Base-by-base conservation (phyloP, 2,888 invertebrate species). In the Drosophila kambysellisi region DNA sequence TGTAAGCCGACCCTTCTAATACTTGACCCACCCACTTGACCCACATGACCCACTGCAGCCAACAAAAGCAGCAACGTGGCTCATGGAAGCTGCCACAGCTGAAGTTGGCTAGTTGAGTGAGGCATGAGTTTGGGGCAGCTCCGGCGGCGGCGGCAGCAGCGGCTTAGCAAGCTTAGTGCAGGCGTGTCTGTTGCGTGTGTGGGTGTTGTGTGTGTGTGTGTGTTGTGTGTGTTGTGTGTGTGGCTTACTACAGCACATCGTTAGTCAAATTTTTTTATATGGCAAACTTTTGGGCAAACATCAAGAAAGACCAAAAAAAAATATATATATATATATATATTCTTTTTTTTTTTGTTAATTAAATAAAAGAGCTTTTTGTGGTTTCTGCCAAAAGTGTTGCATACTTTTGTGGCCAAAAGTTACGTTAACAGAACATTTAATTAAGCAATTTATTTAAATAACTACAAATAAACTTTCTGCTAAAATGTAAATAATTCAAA, bases 11-110 rank as follows among this genome's bases (percentile, higher is more conserved):
- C 51, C 60, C 68, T 70, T 32, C 66, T 70, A 81, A 79, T 86
- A 85, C 85, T 89, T 85, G 83, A 89, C 88, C 81, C 89, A 54
- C 75, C 79, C 82, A 88, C 87, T 88, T 90, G 90, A 88, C 87
- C 86, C 89, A 87, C 85, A 81, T 89, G 88, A 82, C 85, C 88
- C 78, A 79, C 62, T 61, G 76, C 62, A 62, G 53, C 41, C 57
- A 65, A 80, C 76, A 74, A 76, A 58, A 74, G 59, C 58, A 59
- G 53, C 52, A 54, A 51, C 59, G 58, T 62, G 77, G 64, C 76
- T 77, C 54, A 25, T 46, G 46, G 74, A 82, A 72, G 53, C 57
- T 53, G 37, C 54, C 43, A 43, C 51, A 20, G 48, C 41, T 51
- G 30, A 41, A 56, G 51, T 58, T 60, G 61, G 65, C 63, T 62